Base-by-base conservation (phyloP, 2,797 vertebrate species). In the Cichlasoma orientale region DNA sequence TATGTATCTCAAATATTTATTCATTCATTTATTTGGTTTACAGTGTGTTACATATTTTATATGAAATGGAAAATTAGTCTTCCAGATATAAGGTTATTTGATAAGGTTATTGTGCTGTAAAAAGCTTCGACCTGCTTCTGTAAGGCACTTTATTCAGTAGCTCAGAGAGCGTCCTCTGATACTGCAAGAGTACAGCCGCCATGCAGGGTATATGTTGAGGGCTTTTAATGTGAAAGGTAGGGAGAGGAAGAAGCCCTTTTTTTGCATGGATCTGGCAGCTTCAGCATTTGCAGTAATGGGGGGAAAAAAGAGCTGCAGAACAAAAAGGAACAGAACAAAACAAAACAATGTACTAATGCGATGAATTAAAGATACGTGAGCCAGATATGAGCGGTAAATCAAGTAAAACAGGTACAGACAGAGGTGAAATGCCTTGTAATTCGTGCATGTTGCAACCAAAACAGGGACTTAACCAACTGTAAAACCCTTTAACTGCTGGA, bases 181-280 rank as follows among this genome's bases (percentile, higher is more conserved):
- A 16, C 14, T 44, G 13, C 41, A 44, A 5, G 14, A 6, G 41
- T 29, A 3, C 25, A 68, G 61, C 61, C 50, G 25, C 50, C 61
- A 0, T 50, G 18, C 61, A 47, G 3, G 4, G 41, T 29, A 29
- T 66, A 27, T 27, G 23, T 0, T 2, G 11, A 27, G 16, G 61
- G 61, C 23, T n/a, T 68, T 50, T 68, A 68, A 19, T 68, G 41
- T 68, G 41, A 29, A 68, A 25, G 41, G 27, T 4, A 4, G 19
- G 18, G 5, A 50, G 5, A 68, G 5, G 27, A 19, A 66, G 61
- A 16, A 44, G 0, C 23, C 61, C 12, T 7, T 50, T 50, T 29
- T n/a, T 68, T 68, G 25, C 44, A 23, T 44, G 9, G 0, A 4
- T 47, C 23, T 27, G 23, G 38, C 38, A 19, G 38, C 1, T 0